phyloP scores from a whole-genome alignment of 2,888 invertebrate species.

The Xanthorhoe designata region DNA sequence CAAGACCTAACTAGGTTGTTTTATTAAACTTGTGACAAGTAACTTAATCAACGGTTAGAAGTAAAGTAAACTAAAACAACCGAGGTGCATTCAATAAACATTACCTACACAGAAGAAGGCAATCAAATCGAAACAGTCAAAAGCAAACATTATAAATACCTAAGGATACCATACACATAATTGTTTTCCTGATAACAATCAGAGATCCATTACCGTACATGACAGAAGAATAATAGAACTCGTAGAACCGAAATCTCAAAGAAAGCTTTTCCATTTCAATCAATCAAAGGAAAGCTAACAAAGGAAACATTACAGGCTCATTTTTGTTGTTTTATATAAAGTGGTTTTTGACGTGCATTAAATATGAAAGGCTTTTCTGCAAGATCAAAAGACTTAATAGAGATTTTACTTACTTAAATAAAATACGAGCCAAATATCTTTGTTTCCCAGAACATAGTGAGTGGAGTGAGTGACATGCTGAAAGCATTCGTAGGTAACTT shows the following conservation, averaged over 20 bases:
- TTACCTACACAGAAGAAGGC: neutral
- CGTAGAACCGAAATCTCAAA: slow-evolving; percentile 31
- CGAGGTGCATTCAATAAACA: neutral
- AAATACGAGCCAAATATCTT: neutral
- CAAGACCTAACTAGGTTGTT: slow-evolving; percentile 2
- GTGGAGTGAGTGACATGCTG: neutral
- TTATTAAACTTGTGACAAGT: neutral
- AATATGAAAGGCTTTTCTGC: slow-evolving; percentile 12
- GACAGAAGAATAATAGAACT: slow-evolving; percentile 38
- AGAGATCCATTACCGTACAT: slow-evolving; percentile 41
- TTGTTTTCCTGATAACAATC: slow-evolving; percentile 19
- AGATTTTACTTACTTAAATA: neutral
- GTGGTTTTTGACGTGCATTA: slow-evolving; percentile 31
- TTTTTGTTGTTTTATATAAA: slow-evolving; percentile 18
- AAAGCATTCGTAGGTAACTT: neutral
- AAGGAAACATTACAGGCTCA: slow-evolving; percentile 34
- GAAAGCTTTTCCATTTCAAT: slow-evolving; percentile 43
- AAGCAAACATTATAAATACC: neutral
- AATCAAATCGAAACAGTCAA: neutral
- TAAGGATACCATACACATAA: neutral
- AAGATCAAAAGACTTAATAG: slow-evolving; percentile 18
- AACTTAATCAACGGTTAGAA: neutral
- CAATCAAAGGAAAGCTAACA: slow-evolving; percentile 42
- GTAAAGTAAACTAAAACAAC: too few species aligned
- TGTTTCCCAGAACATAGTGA: neutral